Evolutionary conservation across 1,140 invertebrate species (phyloP).

Genomic region (Bombus waltoni): DNA sequence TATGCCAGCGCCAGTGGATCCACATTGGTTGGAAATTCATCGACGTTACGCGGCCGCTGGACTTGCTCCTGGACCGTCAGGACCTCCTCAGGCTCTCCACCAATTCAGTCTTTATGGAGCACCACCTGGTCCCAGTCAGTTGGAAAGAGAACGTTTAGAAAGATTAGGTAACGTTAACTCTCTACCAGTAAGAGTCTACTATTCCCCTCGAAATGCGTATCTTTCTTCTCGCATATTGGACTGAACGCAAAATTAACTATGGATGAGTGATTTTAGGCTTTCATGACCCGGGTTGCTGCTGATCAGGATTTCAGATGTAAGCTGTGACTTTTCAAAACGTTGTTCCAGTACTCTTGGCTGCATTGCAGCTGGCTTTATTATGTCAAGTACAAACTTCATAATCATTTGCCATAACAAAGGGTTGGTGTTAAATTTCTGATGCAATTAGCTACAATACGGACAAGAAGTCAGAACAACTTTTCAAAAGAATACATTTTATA

Average conservation of each 20-base stretch:
- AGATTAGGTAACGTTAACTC: conserved; percentile 86
- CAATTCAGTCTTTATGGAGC: conserved; percentile 85
- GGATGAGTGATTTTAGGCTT: conserved; percentile 36
- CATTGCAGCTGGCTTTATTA: neutral
- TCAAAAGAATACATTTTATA: conserved; percentile 1
- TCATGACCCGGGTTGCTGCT: neutral
- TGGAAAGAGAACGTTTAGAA: conserved; percentile 94
- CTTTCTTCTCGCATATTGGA: conserved; percentile 42
- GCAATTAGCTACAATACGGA: neutral
- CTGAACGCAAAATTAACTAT: conserved; percentile 33
- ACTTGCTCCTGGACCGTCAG: conserved; percentile 78
- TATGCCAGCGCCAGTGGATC: conserved; percentile 89
- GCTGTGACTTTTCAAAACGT: neutral
- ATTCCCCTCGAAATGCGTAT: conserved; percentile 26
- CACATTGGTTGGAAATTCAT: conserved; percentile 96
- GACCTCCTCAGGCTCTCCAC: conserved; percentile 84
- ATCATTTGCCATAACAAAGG: neutral
- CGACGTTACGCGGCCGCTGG: conserved; percentile 84
- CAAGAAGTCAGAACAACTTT: neutral
- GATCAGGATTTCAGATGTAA: conserved; percentile 21
- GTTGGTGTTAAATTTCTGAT: neutral
- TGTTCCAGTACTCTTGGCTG: neutral
- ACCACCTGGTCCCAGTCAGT: conserved; percentile 87
- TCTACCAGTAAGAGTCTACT: neutral
- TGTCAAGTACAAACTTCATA: neutral